Evolutionary conservation across 2,113 vertebrate species (phyloP).

Genomic region (Calyptommatus sinebrachiatus): DNA sequence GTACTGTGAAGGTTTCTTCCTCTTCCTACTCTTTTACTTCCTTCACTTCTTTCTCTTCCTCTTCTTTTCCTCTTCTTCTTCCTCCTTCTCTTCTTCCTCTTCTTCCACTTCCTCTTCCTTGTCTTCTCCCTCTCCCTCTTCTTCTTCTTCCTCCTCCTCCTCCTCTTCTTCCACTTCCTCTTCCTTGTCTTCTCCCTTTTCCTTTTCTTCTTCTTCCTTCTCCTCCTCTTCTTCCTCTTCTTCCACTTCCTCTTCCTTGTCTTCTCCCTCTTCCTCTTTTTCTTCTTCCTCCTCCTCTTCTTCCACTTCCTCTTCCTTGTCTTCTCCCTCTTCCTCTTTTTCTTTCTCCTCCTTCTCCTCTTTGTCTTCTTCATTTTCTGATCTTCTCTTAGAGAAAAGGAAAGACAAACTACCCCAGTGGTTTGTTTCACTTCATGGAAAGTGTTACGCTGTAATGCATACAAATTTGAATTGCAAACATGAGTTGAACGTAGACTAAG

Average conservation of each 20-base stretch:
- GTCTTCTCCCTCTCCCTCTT: too few relatives aligned
- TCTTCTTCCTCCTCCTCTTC: background rate
- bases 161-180: too few relatives aligned
- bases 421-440: constrained; percentile 51
- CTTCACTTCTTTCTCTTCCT: too few relatives aligned
- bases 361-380: background rate
- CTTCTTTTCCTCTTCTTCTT: too few relatives aligned
- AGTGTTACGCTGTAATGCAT: constrained; percentile 31
- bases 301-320: background rate
- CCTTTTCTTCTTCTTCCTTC: too few relatives aligned
- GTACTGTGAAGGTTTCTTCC: background rate
- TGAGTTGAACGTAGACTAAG: constrained; percentile 35
- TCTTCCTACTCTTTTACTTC: too few relatives aligned
- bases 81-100: background rate
- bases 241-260: background rate
- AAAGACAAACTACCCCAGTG: constrained; percentile 40
- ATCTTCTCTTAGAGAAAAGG: constrained; percentile 6
- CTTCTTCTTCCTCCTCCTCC: too few relatives aligned
- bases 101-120: constrained; percentile 1
- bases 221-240: background rate
- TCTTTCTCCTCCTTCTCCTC: background rate
- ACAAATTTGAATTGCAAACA: constrained; percentile 38
- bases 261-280: too few relatives aligned
- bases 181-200: too few relatives aligned
- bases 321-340: constrained; percentile 11